Percentiles rank a stretch among this genome's conserved stretches.
Evolutionary conservation across 2,113 vertebrate species (phyloP).

Genomic region (Oryzias melastigma): DNA sequence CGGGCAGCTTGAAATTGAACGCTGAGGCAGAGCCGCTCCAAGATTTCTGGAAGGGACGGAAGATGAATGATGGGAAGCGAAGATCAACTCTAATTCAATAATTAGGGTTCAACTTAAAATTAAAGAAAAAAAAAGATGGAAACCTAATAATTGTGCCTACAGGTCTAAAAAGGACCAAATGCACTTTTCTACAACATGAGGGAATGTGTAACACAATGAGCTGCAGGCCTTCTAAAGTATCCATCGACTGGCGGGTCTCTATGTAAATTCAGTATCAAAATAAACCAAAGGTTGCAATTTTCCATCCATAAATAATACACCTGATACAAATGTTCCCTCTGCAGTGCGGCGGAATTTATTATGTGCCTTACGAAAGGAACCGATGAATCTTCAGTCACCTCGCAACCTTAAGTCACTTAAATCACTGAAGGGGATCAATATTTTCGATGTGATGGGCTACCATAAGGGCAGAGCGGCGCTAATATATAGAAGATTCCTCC

Average conservation of each 20-base stretch:
- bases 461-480: too few relatives aligned
- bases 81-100: slow-evolving; percentile 53
- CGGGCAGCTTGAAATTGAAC: slow-evolving; percentile 35
- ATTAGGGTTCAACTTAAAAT: slow-evolving; percentile 11
- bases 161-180: neutral
- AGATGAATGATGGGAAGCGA: slow-evolving; percentile 50
- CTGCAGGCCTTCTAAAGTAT: slow-evolving; percentile 19
- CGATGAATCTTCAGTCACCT: slow-evolving; percentile 56
- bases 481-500: too few relatives aligned
- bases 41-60: slow-evolving; percentile 38
- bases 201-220: neutral
- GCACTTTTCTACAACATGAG: neutral
- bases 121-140: slow-evolving; percentile 6
- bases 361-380: slow-evolving; percentile 47
- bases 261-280: slow-evolving; percentile 65
- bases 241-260: slow-evolving; percentile 13
- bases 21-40: slow-evolving; percentile 35
- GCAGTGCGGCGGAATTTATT: slow-evolving; percentile 68
- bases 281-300: slow-evolving; percentile 67
- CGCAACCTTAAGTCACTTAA: slow-evolving; percentile 52
- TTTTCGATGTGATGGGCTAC: too few relatives aligned
- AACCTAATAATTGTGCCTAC: neutral
- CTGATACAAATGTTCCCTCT: slow-evolving; percentile 63
- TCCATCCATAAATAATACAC: slow-evolving; percentile 68
- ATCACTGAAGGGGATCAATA: slow-evolving; percentile 34